These are phyloP conservation scores for Brachirus orientalis DNA, from an alignment of 2,113 vertebrate species.

Conservation along the genomic window DNA sequence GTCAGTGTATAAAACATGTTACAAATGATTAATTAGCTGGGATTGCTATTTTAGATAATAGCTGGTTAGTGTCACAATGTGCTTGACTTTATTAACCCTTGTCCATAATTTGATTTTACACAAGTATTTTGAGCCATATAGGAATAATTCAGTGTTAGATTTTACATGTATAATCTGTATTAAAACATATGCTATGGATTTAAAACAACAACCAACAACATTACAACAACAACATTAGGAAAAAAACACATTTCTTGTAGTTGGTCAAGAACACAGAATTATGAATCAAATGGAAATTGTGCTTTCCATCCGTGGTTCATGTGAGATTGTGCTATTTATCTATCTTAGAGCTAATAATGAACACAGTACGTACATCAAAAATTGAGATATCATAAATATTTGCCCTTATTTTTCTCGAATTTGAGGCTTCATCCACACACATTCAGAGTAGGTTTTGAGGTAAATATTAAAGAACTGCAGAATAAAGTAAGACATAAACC, in stretches of 20 bases:
- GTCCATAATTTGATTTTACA: not conserved
- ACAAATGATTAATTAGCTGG: constrained; percentile 29
- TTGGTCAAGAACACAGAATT: constrained; percentile 41
- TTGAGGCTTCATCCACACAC: no score
- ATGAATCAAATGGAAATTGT: constrained; percentile 33
- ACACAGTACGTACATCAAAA: no score
- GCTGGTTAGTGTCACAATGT: constrained; percentile 2
- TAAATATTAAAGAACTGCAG: constrained; percentile 28
- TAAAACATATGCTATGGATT: not conserved
- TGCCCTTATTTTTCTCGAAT: constrained; percentile 13
- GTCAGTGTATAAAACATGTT: constrained; percentile 37
- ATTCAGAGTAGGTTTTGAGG: no score
- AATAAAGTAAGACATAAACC: constrained; percentile 16
- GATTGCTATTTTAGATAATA: constrained; percentile 16
- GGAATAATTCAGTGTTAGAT: not conserved
- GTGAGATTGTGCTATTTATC: constrained; percentile 36
- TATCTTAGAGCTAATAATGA: no score
- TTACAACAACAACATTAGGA: not conserved
- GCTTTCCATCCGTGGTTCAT: constrained; percentile 49
- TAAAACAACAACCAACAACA: no score
- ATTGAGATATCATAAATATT: constrained; percentile 35
- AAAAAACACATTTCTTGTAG: constrained; percentile 15
- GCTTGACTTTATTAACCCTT: constrained; percentile 15
- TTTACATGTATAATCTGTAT: not conserved
- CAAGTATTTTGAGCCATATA: not conserved